Percentiles rank a stretch among this genome's conserved stretches.
Evolutionary conservation across 2,797 vertebrate genomes (phyloP).

Genomic region (Mus caroli): DNA sequence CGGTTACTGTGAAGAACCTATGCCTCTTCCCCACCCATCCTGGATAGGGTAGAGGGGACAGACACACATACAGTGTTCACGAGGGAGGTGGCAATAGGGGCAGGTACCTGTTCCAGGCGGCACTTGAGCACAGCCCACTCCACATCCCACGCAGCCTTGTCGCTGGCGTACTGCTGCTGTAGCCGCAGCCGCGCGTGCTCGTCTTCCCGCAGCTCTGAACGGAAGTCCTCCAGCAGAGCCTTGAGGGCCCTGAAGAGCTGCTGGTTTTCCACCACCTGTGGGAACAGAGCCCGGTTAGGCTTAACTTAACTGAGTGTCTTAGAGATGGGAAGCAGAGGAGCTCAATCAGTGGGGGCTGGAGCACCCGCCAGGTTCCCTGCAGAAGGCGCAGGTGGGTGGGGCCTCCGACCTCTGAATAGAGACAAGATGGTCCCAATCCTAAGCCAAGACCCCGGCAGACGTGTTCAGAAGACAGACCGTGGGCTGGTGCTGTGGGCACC

Average conservation of each 20-base stretch:
- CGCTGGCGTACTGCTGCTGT: slow-evolving; percentile 94
- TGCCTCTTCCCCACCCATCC: neutral
- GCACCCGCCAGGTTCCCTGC: neutral
- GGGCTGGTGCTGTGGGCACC: neutral
- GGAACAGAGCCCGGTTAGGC: neutral
- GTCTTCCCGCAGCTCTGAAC: slow-evolving; percentile 94
- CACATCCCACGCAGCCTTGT: slow-evolving; percentile 97
- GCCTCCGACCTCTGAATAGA: neutral
- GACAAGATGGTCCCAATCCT: too few relatives aligned
- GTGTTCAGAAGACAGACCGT: neutral
- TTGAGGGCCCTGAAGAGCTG: slow-evolving; percentile 93
- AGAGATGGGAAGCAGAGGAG: neutral
- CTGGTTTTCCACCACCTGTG: slow-evolving; percentile 93
- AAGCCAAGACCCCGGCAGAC: neutral
- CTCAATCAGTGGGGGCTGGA: neutral
- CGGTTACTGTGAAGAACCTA: neutral
- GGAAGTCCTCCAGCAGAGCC: slow-evolving; percentile 95
- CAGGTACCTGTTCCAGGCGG: slow-evolving; percentile 93
- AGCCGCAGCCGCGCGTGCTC: slow-evolving; percentile 91
- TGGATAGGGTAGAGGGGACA: neutral
- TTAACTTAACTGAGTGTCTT: neutral
- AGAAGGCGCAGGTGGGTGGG: neutral
- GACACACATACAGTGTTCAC: too few relatives aligned
- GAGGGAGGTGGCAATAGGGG: rapidly evolving
- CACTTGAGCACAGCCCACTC: slow-evolving; percentile 94